These are phyloP conservation scores for Oryzias dopingdopingensis DNA, from an alignment of 2,797 vertebrate genomes.

Conservation along the genomic window DNA sequence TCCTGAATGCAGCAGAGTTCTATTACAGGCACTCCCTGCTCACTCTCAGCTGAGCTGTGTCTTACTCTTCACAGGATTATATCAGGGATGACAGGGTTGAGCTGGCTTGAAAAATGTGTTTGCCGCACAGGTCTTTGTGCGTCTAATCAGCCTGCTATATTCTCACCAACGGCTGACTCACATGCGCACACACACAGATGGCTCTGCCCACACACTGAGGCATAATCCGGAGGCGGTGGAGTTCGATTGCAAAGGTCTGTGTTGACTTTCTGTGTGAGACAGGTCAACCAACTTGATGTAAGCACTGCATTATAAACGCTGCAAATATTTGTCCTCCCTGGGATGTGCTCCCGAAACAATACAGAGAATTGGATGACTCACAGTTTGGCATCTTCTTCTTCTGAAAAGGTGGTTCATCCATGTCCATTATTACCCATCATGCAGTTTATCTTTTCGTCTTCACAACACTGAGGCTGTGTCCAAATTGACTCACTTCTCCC, in stretches of 20 bases:
- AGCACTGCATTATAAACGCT: not conserved
- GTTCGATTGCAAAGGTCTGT: conserved; percentile 6
- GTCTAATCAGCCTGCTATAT: conserved; percentile 22
- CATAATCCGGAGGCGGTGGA: conserved; percentile 30
- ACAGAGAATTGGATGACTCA: too few relatives aligned
- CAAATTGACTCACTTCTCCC: too few relatives aligned
- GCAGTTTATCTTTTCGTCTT: too few relatives aligned
- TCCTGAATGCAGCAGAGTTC: not conserved
- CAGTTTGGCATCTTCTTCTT: too few relatives aligned
- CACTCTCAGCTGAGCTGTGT: not conserved
- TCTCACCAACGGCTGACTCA: conserved; percentile 33
- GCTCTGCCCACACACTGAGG: conserved; percentile 26
- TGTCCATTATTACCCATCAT: too few relatives aligned
- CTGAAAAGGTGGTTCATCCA: too few relatives aligned
- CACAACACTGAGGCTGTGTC: too few relatives aligned
- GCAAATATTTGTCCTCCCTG: not conserved
- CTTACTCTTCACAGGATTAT: conserved; percentile 16
- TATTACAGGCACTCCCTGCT: conserved; percentile 1
- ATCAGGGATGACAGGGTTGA: conserved; percentile 21
- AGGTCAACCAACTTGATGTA: conserved; percentile 3
- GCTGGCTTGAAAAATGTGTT: conserved; percentile 21
- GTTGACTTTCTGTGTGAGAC: not conserved
- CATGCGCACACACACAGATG: conserved; percentile 31
- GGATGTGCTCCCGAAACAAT: too few relatives aligned
- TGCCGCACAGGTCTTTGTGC: conserved; percentile 2